Evolutionary conservation across 2,797 vertebrate genomes (phyloP).

Genomic region (Gallinago nigripennis): DNA sequence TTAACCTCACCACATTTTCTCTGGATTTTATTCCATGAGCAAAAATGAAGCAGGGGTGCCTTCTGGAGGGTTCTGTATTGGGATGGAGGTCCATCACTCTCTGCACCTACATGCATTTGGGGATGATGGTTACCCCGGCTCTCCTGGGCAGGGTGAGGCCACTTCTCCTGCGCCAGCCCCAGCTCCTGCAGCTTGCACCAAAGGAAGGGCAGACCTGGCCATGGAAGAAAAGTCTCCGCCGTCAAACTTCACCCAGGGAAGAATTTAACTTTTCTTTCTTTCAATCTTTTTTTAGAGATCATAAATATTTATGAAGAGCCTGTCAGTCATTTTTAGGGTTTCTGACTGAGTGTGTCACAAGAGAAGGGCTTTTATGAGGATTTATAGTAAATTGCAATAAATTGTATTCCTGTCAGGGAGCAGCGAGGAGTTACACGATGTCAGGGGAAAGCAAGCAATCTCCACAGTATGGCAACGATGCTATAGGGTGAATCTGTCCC

Average conservation of each 20-base stretch:
- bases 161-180: neutral
- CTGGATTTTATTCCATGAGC: neutral
- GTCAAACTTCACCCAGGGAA: neutral
- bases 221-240: neutral
- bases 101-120: no score
- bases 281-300: constrained; percentile 58
- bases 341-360: constrained; percentile 70
- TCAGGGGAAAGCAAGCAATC: constrained; percentile 1
- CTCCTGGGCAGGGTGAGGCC: neutral
- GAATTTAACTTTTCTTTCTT: constrained; percentile 49
- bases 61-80: neutral
- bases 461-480: neutral
- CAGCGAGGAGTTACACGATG: constrained; percentile 5
- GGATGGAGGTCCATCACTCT: neutral
- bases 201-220: neutral
- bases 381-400: constrained; percentile 70
- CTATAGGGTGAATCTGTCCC: neutral
- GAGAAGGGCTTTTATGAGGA: constrained; percentile 65
- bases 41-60: neutral
- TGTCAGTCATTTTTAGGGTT: constrained; percentile 71
- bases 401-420: constrained; percentile 65
- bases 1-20: rapidly evolving
- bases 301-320: constrained; percentile 70
- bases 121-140: neutral
- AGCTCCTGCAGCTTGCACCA: rapidly evolving